Conservation (phyloP, 2,888 invertebrate species). For the Aproaerema taeniolella region DNA sequence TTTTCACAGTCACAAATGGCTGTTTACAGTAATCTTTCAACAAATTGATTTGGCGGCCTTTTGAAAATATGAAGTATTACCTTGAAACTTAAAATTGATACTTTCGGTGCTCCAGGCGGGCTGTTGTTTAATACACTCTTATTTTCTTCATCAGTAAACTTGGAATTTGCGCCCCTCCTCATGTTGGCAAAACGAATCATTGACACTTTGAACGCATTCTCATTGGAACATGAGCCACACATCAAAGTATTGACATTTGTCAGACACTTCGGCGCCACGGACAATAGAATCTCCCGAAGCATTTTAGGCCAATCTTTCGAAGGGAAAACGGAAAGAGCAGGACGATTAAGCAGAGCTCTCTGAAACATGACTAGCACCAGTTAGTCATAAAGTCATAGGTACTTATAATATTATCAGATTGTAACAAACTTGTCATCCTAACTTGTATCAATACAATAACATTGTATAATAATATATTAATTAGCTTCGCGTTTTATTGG, state of each 20-base stretch:
- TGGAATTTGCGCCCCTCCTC: too few relatives aligned
- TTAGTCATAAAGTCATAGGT: not conserved
- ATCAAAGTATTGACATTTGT: not conserved
- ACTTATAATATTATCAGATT: not conserved
- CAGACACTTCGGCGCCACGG: not conserved
- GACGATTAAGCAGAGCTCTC: conserved; percentile 65
- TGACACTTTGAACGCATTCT: not conserved
- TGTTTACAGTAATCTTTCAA: too few relatives aligned
- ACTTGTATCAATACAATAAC: too few relatives aligned
- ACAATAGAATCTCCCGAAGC: not conserved
- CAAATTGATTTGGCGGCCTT: too few relatives aligned
- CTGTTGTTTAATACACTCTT: not conserved
- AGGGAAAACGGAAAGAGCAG: conserved; percentile 66
- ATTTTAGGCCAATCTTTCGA: not conserved
- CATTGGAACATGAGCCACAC: not conserved
- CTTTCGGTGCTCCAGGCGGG: not conserved
- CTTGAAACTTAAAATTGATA: not conserved
- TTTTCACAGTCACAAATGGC: too few relatives aligned
- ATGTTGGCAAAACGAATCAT: not conserved
- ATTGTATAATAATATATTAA: too few relatives aligned
- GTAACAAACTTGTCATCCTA: too few relatives aligned
- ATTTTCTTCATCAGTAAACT: not conserved
- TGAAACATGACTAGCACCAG: not conserved
- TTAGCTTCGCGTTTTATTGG: too few relatives aligned
- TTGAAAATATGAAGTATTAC: too few relatives aligned